Evolutionary conservation across 2,888 invertebrate species (phyloP), one percentile per base, ranked within the genome.

Genomic region (Ypsolopha sequella): DNA sequence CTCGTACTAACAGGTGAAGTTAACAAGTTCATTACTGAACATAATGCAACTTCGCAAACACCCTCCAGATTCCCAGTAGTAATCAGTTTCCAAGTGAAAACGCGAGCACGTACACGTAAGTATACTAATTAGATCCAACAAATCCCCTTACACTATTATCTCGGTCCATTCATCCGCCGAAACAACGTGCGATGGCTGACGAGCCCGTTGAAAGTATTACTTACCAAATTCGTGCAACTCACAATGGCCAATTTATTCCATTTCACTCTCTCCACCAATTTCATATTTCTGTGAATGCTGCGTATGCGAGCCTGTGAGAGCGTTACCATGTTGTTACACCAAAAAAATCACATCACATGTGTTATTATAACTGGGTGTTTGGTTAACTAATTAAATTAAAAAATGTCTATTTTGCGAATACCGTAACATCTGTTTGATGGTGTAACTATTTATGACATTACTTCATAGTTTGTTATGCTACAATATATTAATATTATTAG

Each of bases 241-340:
- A 82, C 82, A 84, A 86, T 84, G 76, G 78, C 65, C 78, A 85
- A 82, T 82, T 84, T 79, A 79, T 80, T 73, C 77, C 79, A 80
- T 86, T 84, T 81, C 84, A 81, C 84, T 82, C 70, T 79, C 80
- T 79, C 71, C 75, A 71, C 69, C 73, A 79, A 77, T 80, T 79
- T 79, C 74, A 78, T 78, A 79, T 76, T 76, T 79, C 36, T 43
- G 43, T 35, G 34, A 7, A 11, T 35, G 50, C 11, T 13, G 36
- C 41, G 33, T 10, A n/a, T 8, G 50, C 10, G 50, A n/a, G n/a
- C 43, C 50, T 35, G 38, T 34, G 45, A 43, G 43, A 43, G 43
- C 43, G 8, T 43, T 14, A 24, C 43, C 14, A 24, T 3, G 8
- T 43, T 43, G 43, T 43, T 43, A 43, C 43, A 34, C 45, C 33